phyloP scores from a whole-genome alignment of 2,888 invertebrate genomes.

The Loripinus fragilis region DNA sequence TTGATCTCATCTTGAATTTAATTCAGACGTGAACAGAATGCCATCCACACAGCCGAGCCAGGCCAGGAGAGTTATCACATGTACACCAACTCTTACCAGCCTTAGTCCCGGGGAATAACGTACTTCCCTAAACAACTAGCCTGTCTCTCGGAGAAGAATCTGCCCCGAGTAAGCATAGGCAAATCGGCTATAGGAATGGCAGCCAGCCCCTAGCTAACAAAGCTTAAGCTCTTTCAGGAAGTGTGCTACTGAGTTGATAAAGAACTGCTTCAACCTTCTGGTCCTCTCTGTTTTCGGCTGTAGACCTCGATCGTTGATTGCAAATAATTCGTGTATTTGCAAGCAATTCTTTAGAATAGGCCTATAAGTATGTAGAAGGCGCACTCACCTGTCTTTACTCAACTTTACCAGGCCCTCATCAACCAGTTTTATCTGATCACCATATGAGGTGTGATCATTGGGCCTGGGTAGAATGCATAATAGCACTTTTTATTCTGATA shows the following conservation, averaged over 20 bases:
- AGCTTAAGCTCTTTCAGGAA: not conserved
- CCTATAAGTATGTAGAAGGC: not conserved
- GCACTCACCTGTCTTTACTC: not conserved
- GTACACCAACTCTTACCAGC: too few relatives aligned
- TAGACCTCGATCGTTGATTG: constrained; percentile 3
- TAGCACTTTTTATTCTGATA: too few relatives aligned
- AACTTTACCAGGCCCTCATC: not conserved
- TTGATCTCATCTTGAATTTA: too few relatives aligned
- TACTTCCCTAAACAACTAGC: too few relatives aligned
- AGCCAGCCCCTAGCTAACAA: not conserved
- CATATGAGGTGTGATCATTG: not conserved
- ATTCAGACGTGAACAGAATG: too few relatives aligned
- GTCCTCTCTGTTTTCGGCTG: not conserved
- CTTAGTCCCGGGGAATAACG: not conserved
- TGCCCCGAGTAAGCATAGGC: not conserved
- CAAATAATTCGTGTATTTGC: not conserved
- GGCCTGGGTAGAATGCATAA: constrained; percentile 1
- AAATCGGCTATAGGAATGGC: not conserved
- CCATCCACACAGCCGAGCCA: too few relatives aligned
- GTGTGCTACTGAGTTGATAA: constrained; percentile 3
- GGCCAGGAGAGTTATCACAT: too few relatives aligned
- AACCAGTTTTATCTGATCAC: not conserved
- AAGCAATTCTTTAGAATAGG: not conserved
- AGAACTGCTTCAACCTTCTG: constrained; percentile 4
- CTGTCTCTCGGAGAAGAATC: not conserved